A percentile compares a stretch with the other conserved stretches of the same genome.
phyloP scores from a whole-genome alignment of 2,113 vertebrate genomes.

The Percina caprodes region DNA sequence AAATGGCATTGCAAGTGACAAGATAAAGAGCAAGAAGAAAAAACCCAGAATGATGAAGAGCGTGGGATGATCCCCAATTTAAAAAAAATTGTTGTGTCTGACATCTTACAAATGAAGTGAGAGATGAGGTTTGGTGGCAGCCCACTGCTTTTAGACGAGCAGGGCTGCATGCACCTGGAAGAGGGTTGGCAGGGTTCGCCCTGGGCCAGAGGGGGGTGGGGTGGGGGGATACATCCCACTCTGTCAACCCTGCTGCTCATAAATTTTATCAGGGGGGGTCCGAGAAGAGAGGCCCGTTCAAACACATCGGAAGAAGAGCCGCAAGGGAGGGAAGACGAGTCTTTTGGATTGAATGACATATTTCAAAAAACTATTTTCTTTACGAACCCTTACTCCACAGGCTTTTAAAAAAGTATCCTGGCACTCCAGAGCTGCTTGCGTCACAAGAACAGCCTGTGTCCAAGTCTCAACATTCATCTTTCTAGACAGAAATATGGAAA shows the following conservation, averaged over 20 bases:
- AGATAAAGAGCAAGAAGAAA: conserved; percentile 35
- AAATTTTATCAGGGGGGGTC: conserved; percentile 71
- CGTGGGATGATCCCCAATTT: conserved; percentile 49
- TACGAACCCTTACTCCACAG: conserved; percentile 20
- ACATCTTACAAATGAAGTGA: conserved; percentile 80
- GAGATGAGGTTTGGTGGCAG: conserved; percentile 56
- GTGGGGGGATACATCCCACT: conserved; percentile 48
- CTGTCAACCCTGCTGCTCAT: conserved; percentile 78
- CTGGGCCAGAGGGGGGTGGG: conserved; percentile 40
- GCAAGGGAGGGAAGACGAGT: conserved; percentile 47
- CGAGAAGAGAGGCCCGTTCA: conserved; percentile 67
- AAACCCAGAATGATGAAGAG: conserved; percentile 36
- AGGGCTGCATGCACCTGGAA: conserved; percentile 82
- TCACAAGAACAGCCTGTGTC: conserved; percentile 5
- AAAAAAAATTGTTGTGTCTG: conserved; percentile 75
- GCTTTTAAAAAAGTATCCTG: conserved; percentile 13
- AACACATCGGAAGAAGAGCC: conserved; percentile 71
- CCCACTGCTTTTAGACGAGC: conserved; percentile 48
- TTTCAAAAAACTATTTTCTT: conserved; percentile 22
- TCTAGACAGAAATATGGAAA: conserved; percentile 8
- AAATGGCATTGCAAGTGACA: conserved; percentile 6
- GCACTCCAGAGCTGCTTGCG: conserved; percentile 11
- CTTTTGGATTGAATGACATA: conserved; percentile 44
- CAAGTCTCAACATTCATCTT: conserved; percentile 12
- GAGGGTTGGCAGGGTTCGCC: conserved; percentile 70